phyloP scores from a whole-genome alignment of 2,113 vertebrate genomes.

The Pan paniscus region DNA sequence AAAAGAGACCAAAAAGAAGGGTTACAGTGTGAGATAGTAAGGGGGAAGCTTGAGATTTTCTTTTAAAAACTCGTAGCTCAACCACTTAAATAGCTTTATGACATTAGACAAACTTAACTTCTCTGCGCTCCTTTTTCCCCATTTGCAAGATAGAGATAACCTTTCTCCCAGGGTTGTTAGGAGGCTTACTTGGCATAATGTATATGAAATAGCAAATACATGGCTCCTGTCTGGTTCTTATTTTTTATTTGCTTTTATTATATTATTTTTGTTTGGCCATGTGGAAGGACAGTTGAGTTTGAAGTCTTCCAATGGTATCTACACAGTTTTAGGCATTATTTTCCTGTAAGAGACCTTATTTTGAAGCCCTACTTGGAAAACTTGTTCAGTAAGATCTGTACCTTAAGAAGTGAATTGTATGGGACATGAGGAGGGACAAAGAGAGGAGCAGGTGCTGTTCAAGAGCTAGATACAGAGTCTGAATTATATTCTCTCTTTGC shows the following conservation, averaged over 20 bases:
- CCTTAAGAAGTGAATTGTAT: neutral
- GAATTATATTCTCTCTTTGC: slow-evolving; percentile 15
- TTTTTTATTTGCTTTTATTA: slow-evolving; percentile 2
- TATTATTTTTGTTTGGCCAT: slow-evolving; percentile 1
- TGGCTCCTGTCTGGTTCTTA: neutral
- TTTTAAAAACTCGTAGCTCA: slow-evolving; percentile 12
- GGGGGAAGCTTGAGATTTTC: neutral
- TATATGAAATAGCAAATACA: neutral
- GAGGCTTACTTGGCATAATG: neutral
- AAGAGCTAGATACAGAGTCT: neutral
- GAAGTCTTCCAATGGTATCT: neutral
- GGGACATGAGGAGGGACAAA: neutral
- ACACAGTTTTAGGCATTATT: neutral
- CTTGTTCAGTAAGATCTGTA: neutral
- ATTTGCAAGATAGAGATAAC: neutral
- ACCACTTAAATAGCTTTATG: neutral
- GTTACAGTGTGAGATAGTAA: neutral
- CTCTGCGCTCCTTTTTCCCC: neutral
- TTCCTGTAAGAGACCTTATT: slow-evolving; percentile 22
- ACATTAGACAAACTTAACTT: neutral
- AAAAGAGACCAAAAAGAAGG: neutral
- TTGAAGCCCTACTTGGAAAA: slow-evolving; percentile 30
- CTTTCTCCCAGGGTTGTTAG: neutral
- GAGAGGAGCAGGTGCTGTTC: neutral
- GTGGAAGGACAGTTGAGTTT: neutral